Evolutionary conservation across 2,888 invertebrate species (phyloP), one percentile per base, ranked within the genome.

Genomic region (Tipula lateralis): DNA sequence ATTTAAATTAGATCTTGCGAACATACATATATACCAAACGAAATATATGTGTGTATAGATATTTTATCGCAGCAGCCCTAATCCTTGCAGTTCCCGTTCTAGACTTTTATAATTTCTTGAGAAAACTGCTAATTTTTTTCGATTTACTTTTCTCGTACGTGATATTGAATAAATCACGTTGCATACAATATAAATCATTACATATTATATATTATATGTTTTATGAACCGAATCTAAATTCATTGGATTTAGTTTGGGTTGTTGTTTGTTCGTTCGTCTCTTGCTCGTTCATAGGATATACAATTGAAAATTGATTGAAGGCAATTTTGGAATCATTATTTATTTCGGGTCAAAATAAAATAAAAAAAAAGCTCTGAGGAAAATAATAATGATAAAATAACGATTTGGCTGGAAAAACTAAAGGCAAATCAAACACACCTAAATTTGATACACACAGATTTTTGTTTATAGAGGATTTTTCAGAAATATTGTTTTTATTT

Each of bases 121-220:
- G n/a, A 16, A 50, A 50, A 16, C 44, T 50, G 44, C 16, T 50
- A 50, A 50, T 50, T 50, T 50, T 36, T 50, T 50, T 16, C 24
- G 66, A 66, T 66, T 66, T 16, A n/a, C n/a, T 24, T 66, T 66
- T 24, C 66, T 66, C 66, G 66, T 66, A 66, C 66, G 66, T 66
- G 66, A 66, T 66, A 24, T 66, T 66, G 66, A 66, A 66, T 66
- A 66, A 66, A 66, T 66, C 66, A 66, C 66, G 66, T 66, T 66
- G 66, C 50, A 19, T 19, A 50, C 19, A 50, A 50, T 50, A 50
- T 50, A 50, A 24, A 66, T 50, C 44, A 50, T 50, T 50, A 5
- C 16, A 50, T 16, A 16, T 44, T 44, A 44, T 16, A 16, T 44
- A 50, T n/a, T 50, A 50, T 50, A 50, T 16, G 44, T 50, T 50